These are phyloP conservation scores for Anthopleura xanthogrammica DNA, from an alignment of 92 coral and sea anemone species.

Conservation along the genomic window DNA sequence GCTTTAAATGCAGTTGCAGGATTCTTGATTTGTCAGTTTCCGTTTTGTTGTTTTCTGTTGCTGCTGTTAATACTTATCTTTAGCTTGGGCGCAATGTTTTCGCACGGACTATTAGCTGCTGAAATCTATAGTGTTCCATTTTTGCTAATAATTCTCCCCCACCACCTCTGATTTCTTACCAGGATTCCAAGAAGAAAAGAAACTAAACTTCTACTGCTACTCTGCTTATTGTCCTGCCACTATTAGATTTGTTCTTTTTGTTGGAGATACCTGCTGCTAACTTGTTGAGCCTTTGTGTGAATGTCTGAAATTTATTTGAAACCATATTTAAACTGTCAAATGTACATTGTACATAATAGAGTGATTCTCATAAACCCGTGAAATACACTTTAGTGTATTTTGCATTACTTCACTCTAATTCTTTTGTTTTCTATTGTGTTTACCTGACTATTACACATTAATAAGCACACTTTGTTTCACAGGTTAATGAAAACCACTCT, in stretches of 20 bases:
- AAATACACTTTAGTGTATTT: no score
- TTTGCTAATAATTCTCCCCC: background rate
- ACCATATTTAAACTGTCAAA: background rate
- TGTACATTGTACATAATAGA: background rate
- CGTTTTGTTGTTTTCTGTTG: background rate
- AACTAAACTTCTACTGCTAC: conserved; percentile 12
- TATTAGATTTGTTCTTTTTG: background rate
- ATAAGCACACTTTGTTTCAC: no score
- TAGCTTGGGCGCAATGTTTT: background rate
- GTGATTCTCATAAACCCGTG: no score
- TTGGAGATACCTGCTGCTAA: background rate
- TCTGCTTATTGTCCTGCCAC: background rate
- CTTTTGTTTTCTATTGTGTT: no score
- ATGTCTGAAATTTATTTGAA: background rate
- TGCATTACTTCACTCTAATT: no score
- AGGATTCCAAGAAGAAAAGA: conserved; percentile 31
- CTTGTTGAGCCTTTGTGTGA: background rate
- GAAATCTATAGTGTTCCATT: background rate
- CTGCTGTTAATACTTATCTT: background rate
- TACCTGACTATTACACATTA: no score
- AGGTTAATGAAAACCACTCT: no score
- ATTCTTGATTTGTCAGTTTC: no score
- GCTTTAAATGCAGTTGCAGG: no score
- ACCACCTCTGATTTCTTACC: background rate
- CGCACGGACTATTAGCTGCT: background rate